Base-by-base conservation (phyloP, 1,140 invertebrate genomes). In the Rhyzopertha dominica region DNA sequence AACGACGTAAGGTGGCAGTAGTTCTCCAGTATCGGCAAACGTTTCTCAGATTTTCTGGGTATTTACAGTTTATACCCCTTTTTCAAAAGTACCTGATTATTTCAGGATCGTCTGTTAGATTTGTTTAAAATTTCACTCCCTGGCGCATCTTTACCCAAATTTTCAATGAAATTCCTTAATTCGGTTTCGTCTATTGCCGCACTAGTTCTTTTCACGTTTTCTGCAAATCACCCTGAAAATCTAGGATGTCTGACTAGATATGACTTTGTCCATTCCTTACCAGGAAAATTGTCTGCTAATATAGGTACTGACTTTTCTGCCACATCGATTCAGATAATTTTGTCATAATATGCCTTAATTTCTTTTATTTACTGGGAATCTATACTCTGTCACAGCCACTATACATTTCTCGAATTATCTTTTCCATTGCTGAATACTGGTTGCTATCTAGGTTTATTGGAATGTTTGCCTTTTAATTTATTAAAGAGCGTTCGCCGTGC, bases 401-500 rank as follows among this genome's bases (percentile, higher is more conserved):
- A n/a, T 30, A 30, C 28, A n/a, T 4, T 30, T 30, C 28, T 5
- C 28, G 16, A 30, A 30, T 30, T 30, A n/a, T 30, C 28, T 30
- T 30, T n/a, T 30, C 4, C 28, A 30, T 30, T 30, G 10, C 4
- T 5, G 28, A 30, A n/a, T 30, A n/a, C 16, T 13, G 28, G 28
- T 30, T 30, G 28, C 28, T 5, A 13, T 30, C 10, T 14, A 13
- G 28, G 28, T 30, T 5, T 30, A 14, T n/a, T 14, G n/a, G 4
- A 30, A 30, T 30, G 28, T 30, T n/a, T 30, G 4, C 28, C 28
- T 30, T 30, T 30, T n/a, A 30, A 30, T n/a, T 30, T 30, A 30
- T 30, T 30, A n/a, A n/a, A 5, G 10, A 30, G 12, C 10, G 28
- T 30, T 30, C 10, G 12, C 28, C 10, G 28, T 13, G 10, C n/a